Percentiles rank a stretch among this genome's conserved stretches.
Conservation (phyloP, 1,140 invertebrate species). For the Papilio xuthus region DNA sequence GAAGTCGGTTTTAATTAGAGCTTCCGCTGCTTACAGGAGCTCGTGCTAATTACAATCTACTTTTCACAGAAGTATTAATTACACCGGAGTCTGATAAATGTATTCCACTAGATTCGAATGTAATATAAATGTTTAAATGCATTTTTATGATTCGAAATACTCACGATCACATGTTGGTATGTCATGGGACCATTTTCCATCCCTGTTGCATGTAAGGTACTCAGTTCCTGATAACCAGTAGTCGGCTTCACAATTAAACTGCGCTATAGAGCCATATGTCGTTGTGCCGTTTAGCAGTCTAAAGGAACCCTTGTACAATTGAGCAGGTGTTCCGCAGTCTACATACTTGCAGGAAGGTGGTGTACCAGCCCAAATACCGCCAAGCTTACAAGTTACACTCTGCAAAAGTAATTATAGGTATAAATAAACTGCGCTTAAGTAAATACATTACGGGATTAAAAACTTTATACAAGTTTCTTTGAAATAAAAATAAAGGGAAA, state of each 20-base stretch:
- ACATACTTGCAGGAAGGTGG: constrained; percentile 92
- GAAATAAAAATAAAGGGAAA: not conserved
- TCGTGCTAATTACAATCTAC: not conserved
- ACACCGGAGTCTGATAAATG: not conserved
- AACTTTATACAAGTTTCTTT: not conserved
- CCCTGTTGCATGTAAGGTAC: constrained; percentile 87
- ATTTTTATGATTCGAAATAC: constrained; percentile 51
- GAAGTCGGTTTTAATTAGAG: not conserved
- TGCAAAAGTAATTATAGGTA: constrained; percentile 62
- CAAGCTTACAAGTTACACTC: constrained; percentile 90
- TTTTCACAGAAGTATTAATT: constrained; percentile 4
- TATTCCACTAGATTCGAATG: not conserved
- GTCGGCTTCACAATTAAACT: constrained; percentile 91
- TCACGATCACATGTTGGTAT: constrained; percentile 93
- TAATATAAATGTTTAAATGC: not conserved
- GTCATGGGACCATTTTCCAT: constrained; percentile 93
- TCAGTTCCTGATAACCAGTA: constrained; percentile 90
- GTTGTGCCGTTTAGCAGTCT: constrained; percentile 89
- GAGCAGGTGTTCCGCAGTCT: constrained; percentile 92
- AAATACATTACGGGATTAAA: not conserved
- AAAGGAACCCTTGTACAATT: constrained; percentile 88
- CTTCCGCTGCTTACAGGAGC: not conserved
- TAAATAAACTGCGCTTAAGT: not conserved
- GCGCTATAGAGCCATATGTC: constrained; percentile 87
- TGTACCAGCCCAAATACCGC: constrained; percentile 91